Evolutionary conservation across 2,113 vertebrate genomes (phyloP).

Genomic region (Columbina picui): DNA sequence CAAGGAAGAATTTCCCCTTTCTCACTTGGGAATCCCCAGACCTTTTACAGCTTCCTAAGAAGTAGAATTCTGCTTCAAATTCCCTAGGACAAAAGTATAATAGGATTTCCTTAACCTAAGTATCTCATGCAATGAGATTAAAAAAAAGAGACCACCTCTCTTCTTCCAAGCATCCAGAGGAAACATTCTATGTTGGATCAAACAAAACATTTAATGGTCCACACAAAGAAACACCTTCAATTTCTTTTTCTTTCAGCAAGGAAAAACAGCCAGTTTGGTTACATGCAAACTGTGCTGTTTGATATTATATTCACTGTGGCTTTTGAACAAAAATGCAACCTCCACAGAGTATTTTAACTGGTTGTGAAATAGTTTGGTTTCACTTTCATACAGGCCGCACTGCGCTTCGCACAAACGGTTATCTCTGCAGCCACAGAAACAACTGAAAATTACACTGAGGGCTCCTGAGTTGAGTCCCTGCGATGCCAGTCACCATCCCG

Average conservation of each 20-base stretch:
- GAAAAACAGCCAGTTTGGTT: neutral
- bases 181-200: neutral
- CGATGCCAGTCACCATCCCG: accelerated
- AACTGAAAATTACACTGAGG: neutral
- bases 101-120: neutral
- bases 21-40: neutral
- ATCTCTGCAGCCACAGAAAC: neutral
- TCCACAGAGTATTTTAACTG: neutral
- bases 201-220: neutral
- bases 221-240: neutral
- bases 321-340: neutral
- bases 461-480: neutral
- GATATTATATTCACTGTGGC: neutral
- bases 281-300: neutral
- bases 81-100: neutral
- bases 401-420: neutral
- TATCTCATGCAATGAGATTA: neutral
- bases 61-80: neutral
- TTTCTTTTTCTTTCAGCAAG: neutral
- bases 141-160: neutral
- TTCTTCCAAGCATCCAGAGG: neutral
- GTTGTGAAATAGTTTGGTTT: neutral
- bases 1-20: neutral
- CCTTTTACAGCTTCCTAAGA: neutral
- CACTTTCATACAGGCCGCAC: neutral